These are phyloP conservation scores for Strigamia maritima DNA, from an alignment of 2,888 invertebrate species.

Conservation along the genomic window DNA sequence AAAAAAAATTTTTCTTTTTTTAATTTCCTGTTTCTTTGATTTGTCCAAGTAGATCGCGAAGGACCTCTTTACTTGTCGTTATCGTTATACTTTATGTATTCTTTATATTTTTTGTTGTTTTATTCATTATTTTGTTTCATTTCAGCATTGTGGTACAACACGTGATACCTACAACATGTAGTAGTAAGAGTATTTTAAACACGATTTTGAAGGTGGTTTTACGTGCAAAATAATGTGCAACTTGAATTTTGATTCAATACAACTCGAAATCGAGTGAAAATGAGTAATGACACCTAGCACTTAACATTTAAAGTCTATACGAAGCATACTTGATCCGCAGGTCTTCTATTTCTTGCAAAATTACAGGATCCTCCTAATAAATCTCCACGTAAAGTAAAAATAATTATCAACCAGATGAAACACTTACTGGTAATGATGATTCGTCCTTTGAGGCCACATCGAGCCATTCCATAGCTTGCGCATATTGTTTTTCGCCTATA, in stretches of 20 bases:
- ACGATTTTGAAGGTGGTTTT: too few relatives aligned
- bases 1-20: too few relatives aligned
- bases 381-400: conserved; percentile 26
- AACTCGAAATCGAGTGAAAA: neutral
- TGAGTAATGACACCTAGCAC: too few relatives aligned
- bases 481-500: conserved; percentile 56
- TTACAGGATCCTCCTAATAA: conserved; percentile 48
- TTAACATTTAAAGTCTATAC: conserved; percentile 39
- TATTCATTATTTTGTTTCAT: too few relatives aligned
- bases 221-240: neutral
- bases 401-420: conserved; percentile 43
- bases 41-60: too few relatives aligned
- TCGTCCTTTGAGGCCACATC: conserved; percentile 47
- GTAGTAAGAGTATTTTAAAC: too few relatives aligned
- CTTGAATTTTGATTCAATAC: neutral
- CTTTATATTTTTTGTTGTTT: too few relatives aligned
- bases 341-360: conserved; percentile 45
- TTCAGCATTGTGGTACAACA: too few relatives aligned
- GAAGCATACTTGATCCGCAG: conserved; percentile 44
- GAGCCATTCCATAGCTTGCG: conserved; percentile 58
- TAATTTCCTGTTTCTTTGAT: too few relatives aligned
- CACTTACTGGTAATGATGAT: neutral
- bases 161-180: too few relatives aligned
- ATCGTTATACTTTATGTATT: too few relatives aligned
- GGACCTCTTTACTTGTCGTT: too few relatives aligned